A percentile compares a stretch with the other conserved stretches of the same genome.
phyloP scores from a whole-genome alignment of 1,140 invertebrate species.

The Calliopsis andreniformis region DNA sequence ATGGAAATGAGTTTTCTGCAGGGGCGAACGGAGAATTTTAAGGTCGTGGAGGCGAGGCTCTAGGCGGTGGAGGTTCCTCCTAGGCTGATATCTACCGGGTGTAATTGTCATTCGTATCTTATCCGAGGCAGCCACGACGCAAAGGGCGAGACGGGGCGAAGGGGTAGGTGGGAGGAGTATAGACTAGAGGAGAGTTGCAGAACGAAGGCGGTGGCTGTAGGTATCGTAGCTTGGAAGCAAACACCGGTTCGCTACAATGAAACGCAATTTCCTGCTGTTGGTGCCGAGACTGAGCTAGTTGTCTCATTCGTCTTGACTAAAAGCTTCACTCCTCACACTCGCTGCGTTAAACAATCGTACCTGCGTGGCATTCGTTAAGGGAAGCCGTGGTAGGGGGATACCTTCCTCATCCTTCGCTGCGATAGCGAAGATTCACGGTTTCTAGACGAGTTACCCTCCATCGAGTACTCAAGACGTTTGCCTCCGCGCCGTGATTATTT shows the following conservation, averaged over 20 bases:
- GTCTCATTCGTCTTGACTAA: slow-evolving; percentile 73
- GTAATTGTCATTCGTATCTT: slow-evolving; percentile 72
- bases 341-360: slow-evolving; percentile 73
- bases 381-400: slow-evolving; percentile 34
- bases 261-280: slow-evolving; percentile 75
- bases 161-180: not conserved
- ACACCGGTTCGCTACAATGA: slow-evolving; percentile 75
- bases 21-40: slow-evolving; percentile 56
- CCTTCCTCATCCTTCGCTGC: slow-evolving; percentile 26
- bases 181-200: slow-evolving; percentile 9
- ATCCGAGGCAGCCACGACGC: slow-evolving; percentile 59
- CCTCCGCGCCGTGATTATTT: slow-evolving; percentile 45
- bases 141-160: slow-evolving; percentile 29
- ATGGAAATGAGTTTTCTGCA: slow-evolving; percentile 45
- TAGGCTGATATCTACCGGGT: slow-evolving; percentile 59
- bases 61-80: slow-evolving; percentile 23
- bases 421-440: slow-evolving; percentile 56
- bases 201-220: slow-evolving; percentile 30
- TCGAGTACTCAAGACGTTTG: slow-evolving; percentile 49
- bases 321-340: slow-evolving; percentile 69
- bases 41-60: slow-evolving; percentile 53
- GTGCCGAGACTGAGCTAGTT: slow-evolving; percentile 66
- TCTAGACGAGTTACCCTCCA: slow-evolving; percentile 40
- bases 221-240: slow-evolving; percentile 73
- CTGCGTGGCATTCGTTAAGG: slow-evolving; percentile 71